Conservation (phyloP, 2,888 invertebrate species). For the Hemicrepidius hirtus region DNA sequence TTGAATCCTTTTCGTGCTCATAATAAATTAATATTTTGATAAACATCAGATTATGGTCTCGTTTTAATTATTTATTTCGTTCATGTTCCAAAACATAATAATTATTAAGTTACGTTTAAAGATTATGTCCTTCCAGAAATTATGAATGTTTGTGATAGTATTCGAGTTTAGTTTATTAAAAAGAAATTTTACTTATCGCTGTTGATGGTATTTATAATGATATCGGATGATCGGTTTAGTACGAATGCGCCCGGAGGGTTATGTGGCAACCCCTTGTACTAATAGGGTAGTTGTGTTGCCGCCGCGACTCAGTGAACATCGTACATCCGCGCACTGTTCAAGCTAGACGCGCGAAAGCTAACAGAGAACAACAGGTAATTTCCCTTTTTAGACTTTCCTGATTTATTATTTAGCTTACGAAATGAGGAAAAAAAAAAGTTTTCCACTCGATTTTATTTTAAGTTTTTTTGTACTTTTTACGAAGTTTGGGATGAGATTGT, state of each 20-base stretch:
- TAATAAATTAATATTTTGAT: too few species aligned
- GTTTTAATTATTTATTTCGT: too few species aligned
- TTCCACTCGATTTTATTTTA: not conserved
- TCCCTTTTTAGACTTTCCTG: conserved; percentile 18
- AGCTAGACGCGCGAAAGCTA: conserved; percentile 39
- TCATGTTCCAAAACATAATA: too few species aligned
- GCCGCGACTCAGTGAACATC: conserved; percentile 56
- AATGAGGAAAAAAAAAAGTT: conserved; percentile 2
- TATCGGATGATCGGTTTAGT: conserved; percentile 39
- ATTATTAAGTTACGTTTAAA: too few species aligned
- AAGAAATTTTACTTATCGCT: conserved; percentile 10
- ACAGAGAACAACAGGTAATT: conserved; percentile 49
- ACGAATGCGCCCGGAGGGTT: conserved; percentile 50
- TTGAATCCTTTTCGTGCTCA: too few species aligned
- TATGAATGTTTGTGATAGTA: too few species aligned
- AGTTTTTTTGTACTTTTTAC: not conserved
- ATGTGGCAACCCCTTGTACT: conserved; percentile 49
- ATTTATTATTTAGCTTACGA: not conserved
- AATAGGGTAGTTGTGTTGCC: conserved; percentile 56
- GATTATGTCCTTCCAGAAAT: too few species aligned
- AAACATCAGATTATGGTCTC: too few species aligned
- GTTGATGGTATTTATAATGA: not conserved
- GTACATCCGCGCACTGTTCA: conserved; percentile 37
- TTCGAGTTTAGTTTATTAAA: not conserved
- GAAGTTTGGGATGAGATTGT: not conserved